phyloP scores from a whole-genome alignment of 1,140 invertebrate genomes.

The Holotrichia oblita region DNA sequence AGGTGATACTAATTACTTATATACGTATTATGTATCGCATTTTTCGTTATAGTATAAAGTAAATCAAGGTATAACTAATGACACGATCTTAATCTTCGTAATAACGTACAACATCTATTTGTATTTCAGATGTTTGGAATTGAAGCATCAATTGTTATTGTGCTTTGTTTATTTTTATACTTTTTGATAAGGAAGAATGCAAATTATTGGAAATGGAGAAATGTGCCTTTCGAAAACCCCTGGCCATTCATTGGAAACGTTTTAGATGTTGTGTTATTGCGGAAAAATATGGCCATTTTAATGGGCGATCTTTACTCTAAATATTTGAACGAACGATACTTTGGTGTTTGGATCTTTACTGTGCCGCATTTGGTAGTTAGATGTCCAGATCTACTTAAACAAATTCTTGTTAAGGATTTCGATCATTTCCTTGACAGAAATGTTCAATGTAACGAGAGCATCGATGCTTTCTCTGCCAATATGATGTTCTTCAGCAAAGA shows the following conservation, averaged over 20 bases:
- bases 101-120: not conserved
- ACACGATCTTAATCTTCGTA: no score
- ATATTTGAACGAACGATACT: slow-evolving; percentile 53
- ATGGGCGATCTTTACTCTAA: slow-evolving; percentile 49
- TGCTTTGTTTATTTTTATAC: slow-evolving; percentile 5
- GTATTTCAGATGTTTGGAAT: not conserved
- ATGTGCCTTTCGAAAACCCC: slow-evolving; percentile 58
- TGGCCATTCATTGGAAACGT: slow-evolving; percentile 58
- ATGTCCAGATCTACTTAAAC: slow-evolving; percentile 64
- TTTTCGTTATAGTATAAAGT: no score
- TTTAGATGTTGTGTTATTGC: slow-evolving; percentile 37
- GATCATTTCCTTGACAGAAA: slow-evolving; percentile 61
- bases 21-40: no score
- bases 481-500: slow-evolving; percentile 58
- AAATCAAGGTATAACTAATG: no score
- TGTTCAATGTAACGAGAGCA: slow-evolving; percentile 54
- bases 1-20: no score
- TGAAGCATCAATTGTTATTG: not conserved
- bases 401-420: slow-evolving; percentile 64
- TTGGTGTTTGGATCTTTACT: slow-evolving; percentile 60
- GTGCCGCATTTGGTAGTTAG: slow-evolving; percentile 61
- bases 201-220: slow-evolving; percentile 62
- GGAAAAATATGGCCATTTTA: slow-evolving; percentile 46
- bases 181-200: slow-evolving; percentile 50
- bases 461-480: slow-evolving; percentile 56